A percentile compares a stretch with the other conserved stretches of the same genome.
These are phyloP conservation scores for Drosophila suboccidentalis DNA, from an alignment of 2,888 invertebrate species.

Conservation along the genomic window DNA sequence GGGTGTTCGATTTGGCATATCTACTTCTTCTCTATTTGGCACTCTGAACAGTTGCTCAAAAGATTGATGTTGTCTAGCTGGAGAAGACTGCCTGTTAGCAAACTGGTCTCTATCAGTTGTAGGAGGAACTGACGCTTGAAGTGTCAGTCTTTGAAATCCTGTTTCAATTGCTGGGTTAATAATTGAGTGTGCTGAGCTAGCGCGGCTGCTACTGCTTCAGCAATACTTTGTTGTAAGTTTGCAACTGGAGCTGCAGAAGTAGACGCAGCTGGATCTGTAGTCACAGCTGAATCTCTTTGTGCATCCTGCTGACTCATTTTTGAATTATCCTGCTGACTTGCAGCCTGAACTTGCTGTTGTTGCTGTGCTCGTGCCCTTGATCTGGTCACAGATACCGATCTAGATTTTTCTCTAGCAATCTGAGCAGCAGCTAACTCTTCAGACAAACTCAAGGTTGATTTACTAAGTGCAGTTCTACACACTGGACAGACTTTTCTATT, in stretches of 20 bases:
- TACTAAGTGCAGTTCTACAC: background rate
- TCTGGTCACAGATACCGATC: background rate
- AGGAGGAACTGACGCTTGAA: background rate
- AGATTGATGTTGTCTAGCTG: background rate
- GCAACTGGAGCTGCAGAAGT: background rate
- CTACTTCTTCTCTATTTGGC: background rate
- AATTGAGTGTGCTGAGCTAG: background rate
- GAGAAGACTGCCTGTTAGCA: background rate
- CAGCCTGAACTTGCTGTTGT: too few species aligned
- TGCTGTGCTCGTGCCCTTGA: background rate
- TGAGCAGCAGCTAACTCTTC: background rate
- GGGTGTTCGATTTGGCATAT: background rate
- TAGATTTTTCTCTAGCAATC: background rate
- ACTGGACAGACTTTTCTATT: background rate
- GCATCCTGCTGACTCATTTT: background rate
- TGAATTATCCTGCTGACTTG: too few species aligned
- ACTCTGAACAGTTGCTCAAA: conserved; percentile 3
- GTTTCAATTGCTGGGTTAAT: background rate
- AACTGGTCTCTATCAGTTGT: background rate
- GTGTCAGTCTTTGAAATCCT: background rate
- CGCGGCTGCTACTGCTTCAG: background rate
- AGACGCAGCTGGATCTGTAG: background rate
- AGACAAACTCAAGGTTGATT: background rate
- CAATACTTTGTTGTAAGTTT: background rate
- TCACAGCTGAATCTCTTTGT: background rate